Evolutionary conservation across 2,888 invertebrate genomes (phyloP).

Genomic region (Trisateles emortualis): DNA sequence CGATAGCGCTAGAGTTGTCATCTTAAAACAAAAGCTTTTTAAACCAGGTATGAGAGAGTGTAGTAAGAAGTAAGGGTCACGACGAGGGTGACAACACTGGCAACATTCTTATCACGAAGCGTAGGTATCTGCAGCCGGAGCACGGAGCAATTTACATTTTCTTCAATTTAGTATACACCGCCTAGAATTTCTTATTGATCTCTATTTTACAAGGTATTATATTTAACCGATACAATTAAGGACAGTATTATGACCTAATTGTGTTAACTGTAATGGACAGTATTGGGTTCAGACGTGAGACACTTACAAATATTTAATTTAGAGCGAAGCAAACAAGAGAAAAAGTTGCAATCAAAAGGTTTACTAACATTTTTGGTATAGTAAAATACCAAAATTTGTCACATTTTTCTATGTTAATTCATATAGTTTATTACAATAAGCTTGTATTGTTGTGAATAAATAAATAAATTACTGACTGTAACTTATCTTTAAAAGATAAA

Average conservation of each 20-base stretch:
- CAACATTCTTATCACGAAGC: slow-evolving; percentile 69
- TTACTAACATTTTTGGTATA: too few species aligned
- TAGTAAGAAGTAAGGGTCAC: slow-evolving; percentile 18
- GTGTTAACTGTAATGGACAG: not conserved
- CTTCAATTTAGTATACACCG: slow-evolving; percentile 78
- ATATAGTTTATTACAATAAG: too few species aligned
- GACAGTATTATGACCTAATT: not conserved
- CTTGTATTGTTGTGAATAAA: too few species aligned
- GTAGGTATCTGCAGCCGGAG: slow-evolving; percentile 57
- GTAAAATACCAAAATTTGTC: too few species aligned
- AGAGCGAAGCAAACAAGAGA: too few species aligned
- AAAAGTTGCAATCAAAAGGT: too few species aligned
- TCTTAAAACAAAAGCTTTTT: not conserved
- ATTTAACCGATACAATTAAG: slow-evolving; percentile 14
- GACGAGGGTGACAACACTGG: slow-evolving; percentile 39
- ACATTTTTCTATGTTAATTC: too few species aligned
- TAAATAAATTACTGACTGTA: too few species aligned
- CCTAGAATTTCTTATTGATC: slow-evolving; percentile 75
- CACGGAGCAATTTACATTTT: slow-evolving; percentile 81
- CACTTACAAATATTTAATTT: too few species aligned
- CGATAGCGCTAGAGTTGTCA: too few species aligned
- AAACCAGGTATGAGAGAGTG: slow-evolving; percentile 3
- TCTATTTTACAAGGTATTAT: slow-evolving; percentile 51
- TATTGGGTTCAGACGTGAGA: not conserved
- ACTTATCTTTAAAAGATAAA: too few species aligned